Evolutionary conservation across 2,113 vertebrate species (phyloP).

Genomic region (Trogon melanurus): DNA sequence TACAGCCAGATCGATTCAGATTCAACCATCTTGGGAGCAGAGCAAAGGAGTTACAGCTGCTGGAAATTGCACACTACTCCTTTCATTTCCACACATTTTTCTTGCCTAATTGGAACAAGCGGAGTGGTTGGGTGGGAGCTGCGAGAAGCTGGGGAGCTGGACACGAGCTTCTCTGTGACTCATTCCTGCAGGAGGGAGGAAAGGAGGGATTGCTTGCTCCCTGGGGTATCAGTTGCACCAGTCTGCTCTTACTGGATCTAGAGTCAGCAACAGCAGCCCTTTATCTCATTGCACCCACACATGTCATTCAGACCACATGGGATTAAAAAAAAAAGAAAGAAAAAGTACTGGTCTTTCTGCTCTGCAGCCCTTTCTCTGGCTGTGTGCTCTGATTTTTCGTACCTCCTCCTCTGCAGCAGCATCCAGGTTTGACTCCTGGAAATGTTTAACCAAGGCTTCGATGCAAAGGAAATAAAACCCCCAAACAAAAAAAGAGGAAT

Average conservation of each 20-base stretch:
- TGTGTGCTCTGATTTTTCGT: neutral
- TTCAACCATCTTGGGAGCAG: neutral
- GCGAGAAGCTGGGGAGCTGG: neutral
- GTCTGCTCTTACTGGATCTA: neutral
- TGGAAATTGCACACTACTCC: neutral
- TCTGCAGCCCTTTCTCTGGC: neutral
- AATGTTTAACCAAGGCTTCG: neutral
- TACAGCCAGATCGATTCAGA: neutral
- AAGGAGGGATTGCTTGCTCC: neutral
- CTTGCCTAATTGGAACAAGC: neutral
- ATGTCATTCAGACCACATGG: fast-evolving
- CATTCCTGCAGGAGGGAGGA: neutral
- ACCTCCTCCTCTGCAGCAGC: neutral
- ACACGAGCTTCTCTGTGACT: neutral
- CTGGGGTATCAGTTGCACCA: neutral
- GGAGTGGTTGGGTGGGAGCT: fast-evolving
- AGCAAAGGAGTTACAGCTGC: neutral
- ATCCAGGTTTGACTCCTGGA: neutral
- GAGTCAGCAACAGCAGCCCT: neutral
- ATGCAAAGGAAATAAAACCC: neutral
- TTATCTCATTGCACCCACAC: neutral
- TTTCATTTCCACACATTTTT: conserved; percentile 16
- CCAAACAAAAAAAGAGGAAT: conserved; percentile 14
- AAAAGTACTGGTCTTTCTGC: neutral
- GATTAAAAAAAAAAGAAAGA: neutral